Evolutionary conservation across 1,140 invertebrate genomes (phyloP), one percentile per base, ranked within the genome.

Genomic region (Coenobita brevimanus): DNA sequence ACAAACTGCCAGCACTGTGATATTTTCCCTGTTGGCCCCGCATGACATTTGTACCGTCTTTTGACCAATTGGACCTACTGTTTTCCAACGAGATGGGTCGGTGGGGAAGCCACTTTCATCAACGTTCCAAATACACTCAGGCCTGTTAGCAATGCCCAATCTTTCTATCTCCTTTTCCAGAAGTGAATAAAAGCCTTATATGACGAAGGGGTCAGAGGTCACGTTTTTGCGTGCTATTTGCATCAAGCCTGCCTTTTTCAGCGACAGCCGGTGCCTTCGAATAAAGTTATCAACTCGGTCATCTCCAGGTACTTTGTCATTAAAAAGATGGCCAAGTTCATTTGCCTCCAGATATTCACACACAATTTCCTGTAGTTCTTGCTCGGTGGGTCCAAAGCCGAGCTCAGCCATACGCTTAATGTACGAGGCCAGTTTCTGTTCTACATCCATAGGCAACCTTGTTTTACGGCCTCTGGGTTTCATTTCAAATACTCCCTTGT

Each of bases 61-160:
- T 3, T 27, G 2, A 10, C 86, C 76, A 33, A 71, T 50, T 67
- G 38, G 43, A 3, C 86, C 86, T 3, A 88, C 73, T 17, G 78
- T 71, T 13, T 88, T 79, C 27, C 38, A 41, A 1, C 30, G 69
- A 27, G 79, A 43, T 36, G 78, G 62, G 64, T 80, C n/a, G n/a
- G 41, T 69, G 17, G 85, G 73, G 27, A 88, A 88, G 6, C 71
- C 75, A 13, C 8, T 78, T 43, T 88, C 85, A 71, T 82, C 60
- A 15, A 82, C 15, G 33, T 88, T 88, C 62, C 67, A 88, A 3
- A 88, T 46, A 36, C 76, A 80, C 50, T 67, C 75, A 33, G 50
- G n/a, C n/a, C n/a, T n/a, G n/a, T 88, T 21, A 10, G 2, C 60
- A 2, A 88, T 79, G 1, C 78, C 79, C 27, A 88, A 27, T 80